Base-by-base conservation (phyloP, 2,113 vertebrate species). In the Melanerpes aurifrons region DNA sequence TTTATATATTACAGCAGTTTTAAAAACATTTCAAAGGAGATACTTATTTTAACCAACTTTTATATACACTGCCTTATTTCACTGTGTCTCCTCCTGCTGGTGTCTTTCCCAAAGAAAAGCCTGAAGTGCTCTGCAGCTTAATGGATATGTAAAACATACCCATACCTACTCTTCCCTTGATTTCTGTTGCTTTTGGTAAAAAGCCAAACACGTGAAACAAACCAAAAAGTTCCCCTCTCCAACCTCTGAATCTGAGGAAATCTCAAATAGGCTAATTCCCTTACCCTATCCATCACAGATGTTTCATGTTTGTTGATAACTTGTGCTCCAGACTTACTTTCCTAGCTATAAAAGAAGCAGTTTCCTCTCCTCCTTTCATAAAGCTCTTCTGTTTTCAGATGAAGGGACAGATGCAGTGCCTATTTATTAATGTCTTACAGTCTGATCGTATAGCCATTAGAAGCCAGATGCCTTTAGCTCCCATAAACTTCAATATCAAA, bases 401-500 rank as follows among this genome's bases (percentile, higher is more conserved):
- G 29, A 28, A 85, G 37, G 72, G 14, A 12, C 40, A 89, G 26
- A 12, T 79, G 40, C 25, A 68, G 20, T 56, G 24, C 31, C 59
- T 59, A 14, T 79, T 84, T 80, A 79, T n/a, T 40, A 40, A 40
- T 54, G 35, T n/a, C 28, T 70, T 45, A 58, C 20, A 70, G 21
- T 47, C 32, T 74, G 67, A 82, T 76, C 43, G 21, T 40, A 66
- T 3, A 73, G 53, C 15, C 2, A 25, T 13, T 89, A 53, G 22
- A 53, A 53, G 83, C 82, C 43, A 70, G 75, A 48, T 59, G 2
- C 76, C 69, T 81, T 89, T 82, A 92, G 17, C 53, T 92, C 35
- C 48, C 24, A 64, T 45, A 64, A 85, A 89, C 37, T 85, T 82
- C 78, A 94, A 35, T 58, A 93, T 54, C 61, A 68, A 66, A 73